phyloP scores from a whole-genome alignment of 2,797 vertebrate genomes.

The Geotria australis region DNA sequence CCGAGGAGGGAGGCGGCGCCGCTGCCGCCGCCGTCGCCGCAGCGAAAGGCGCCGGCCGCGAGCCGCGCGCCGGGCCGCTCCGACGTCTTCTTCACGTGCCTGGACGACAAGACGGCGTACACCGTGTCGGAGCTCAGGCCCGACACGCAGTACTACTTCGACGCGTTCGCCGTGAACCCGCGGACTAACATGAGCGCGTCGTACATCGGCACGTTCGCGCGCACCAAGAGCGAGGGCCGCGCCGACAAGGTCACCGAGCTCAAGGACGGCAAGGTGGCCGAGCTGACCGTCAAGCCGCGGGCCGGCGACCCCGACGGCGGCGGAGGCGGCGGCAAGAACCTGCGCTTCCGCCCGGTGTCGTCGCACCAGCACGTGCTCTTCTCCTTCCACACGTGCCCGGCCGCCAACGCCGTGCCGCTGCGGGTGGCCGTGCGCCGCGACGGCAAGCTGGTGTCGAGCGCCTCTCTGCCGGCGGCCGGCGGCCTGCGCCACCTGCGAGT shows the following conservation, averaged over 20 bases:
- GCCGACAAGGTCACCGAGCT: constrained; percentile 55
- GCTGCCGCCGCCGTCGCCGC: constrained; percentile 11
- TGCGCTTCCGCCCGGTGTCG: constrained; percentile 61
- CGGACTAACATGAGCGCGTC: constrained; percentile 70
- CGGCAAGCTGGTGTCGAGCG: constrained; percentile 47
- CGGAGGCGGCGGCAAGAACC: constrained; percentile 28
- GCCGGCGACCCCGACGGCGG: no score
- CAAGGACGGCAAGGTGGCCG: constrained; percentile 65
- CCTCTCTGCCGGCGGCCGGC: constrained; percentile 35
- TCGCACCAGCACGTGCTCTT: constrained; percentile 74
- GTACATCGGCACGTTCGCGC: constrained; percentile 71
- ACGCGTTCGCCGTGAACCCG: constrained; percentile 58
- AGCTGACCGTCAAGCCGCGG: constrained; percentile 68
- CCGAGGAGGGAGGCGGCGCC: constrained; percentile 28
- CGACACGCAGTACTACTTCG: constrained; percentile 82
- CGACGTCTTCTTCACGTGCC: constrained; percentile 11
- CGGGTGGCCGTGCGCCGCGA: constrained; percentile 73
- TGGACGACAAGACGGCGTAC: constrained; percentile 81
- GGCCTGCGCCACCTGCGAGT: constrained; percentile 66
- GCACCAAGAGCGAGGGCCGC: constrained; percentile 65
- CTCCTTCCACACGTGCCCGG: constrained; percentile 58
- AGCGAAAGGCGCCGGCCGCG: no score
- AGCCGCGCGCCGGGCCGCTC: no score
- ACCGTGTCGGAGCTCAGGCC: constrained; percentile 73
- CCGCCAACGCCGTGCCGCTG: constrained; percentile 10